Evolutionary conservation across 2,797 vertebrate species (phyloP).

Genomic region (Danio jaintianensis): DNA sequence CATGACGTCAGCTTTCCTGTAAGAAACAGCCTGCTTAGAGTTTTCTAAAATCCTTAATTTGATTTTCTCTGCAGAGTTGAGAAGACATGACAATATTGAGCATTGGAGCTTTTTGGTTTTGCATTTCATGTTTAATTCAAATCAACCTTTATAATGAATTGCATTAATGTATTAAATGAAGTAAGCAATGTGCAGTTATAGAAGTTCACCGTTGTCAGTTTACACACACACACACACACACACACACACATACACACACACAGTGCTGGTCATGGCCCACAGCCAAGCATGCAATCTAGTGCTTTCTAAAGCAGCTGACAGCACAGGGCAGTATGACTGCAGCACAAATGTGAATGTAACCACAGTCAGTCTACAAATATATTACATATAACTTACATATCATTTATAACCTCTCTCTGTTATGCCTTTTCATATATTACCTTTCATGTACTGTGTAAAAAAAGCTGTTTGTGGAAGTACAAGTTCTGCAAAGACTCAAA

Average conservation of each 20-base stretch:
- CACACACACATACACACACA: neutral
- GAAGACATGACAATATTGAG: neutral
- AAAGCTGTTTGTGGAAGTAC: too few species aligned
- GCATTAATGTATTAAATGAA: neutral
- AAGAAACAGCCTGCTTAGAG: neutral
- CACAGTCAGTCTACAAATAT: neutral
- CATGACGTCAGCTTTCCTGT: neutral
- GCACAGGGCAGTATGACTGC: neutral
- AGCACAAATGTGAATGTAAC: slow-evolving; percentile 11
- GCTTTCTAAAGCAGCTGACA: slow-evolving; percentile 41
- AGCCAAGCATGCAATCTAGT: slow-evolving; percentile 6
- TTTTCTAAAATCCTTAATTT: neutral
- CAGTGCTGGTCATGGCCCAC: neutral
- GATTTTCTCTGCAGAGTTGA: neutral
- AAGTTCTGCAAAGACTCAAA: too few species aligned
- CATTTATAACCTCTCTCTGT: too few species aligned
- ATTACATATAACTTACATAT: neutral
- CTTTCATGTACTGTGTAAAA: too few species aligned
- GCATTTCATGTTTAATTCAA: neutral
- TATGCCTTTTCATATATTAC: too few species aligned
- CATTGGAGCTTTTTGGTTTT: neutral
- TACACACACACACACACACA: neutral
- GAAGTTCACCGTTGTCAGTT: neutral
- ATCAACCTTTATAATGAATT: neutral
- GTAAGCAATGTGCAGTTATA: neutral